A percentile compares a stretch with the other conserved stretches of the same genome.
phyloP scores from a whole-genome alignment of 2,113 vertebrate genomes.

The Ancistrus triradiatus region DNA sequence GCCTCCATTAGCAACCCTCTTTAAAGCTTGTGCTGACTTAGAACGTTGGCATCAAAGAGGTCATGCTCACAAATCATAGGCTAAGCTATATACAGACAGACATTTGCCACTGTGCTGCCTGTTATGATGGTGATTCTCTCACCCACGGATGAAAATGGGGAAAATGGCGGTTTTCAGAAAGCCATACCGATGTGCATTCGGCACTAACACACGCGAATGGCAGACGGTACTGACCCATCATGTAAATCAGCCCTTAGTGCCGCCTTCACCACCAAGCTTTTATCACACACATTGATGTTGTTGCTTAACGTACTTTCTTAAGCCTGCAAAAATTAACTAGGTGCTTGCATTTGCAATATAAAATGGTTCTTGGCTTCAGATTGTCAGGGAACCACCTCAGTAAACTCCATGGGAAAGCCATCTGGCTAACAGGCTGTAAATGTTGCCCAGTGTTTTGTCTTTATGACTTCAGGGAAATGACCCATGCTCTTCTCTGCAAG shows the following conservation, averaged over 20 bases:
- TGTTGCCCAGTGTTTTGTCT: not conserved
- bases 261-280: not conserved
- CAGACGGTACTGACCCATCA: conserved; percentile 20
- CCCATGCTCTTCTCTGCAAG: too few species aligned
- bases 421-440: not conserved
- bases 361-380: not conserved
- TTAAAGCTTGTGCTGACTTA: conserved; percentile 9
- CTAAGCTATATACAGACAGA: too few species aligned
- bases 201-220: not conserved
- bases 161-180: too few species aligned
- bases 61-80: too few species aligned
- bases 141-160: too few species aligned
- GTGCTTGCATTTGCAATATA: not conserved
- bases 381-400: not conserved
- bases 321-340: conserved; percentile 8
- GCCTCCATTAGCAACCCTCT: not conserved
- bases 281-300: conserved; percentile 15
- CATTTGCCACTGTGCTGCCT: too few species aligned
- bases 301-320: conserved; percentile 11
- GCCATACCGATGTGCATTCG: too few species aligned
- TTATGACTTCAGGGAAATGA: not conserved
- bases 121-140: too few species aligned
- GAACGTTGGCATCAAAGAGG: not conserved
- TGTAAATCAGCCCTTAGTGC: conserved; percentile 29
- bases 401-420: not conserved